Conservation (phyloP, 1,140 invertebrate species). For the Dendroctonus ponderosae region DNA sequence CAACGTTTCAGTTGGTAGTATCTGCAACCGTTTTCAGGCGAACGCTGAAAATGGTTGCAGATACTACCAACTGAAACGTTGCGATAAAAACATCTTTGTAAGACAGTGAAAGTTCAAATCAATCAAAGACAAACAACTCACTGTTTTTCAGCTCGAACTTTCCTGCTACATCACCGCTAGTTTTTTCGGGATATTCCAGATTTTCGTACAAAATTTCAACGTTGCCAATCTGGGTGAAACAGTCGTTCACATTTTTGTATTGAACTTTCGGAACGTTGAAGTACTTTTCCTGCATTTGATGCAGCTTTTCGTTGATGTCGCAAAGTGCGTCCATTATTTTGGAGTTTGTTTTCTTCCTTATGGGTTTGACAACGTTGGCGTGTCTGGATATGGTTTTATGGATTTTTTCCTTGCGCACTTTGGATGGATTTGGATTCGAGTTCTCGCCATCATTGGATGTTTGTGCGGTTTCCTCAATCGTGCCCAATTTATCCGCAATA, state of each 20-base stretch:
- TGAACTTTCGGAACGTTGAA: slow-evolving; percentile 30
- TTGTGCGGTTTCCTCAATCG: slow-evolving; percentile 2
- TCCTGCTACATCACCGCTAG: background rate
- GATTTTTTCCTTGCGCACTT: slow-evolving; percentile 2
- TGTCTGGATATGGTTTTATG: slow-evolving; percentile 3
- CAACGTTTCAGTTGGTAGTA: too few species aligned
- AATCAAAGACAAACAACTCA: too few species aligned
- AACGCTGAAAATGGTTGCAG: too few species aligned
- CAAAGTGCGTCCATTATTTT: slow-evolving; percentile 13
- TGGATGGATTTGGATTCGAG: slow-evolving; percentile 3
- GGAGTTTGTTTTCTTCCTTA: slow-evolving; percentile 1
- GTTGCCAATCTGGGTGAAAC: slow-evolving; percentile 27
- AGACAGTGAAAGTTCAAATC: too few species aligned
- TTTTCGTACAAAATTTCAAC: slow-evolving; percentile 34
- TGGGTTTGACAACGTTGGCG: background rate
- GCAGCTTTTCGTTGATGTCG: slow-evolving; percentile 21
- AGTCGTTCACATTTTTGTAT: slow-evolving; percentile 36
- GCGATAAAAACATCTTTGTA: too few species aligned
- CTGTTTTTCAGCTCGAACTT: background rate
- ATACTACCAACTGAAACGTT: too few species aligned
- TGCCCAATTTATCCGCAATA: slow-evolving; percentile 6
- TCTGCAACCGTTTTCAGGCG: too few species aligned
- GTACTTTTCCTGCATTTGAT: slow-evolving; percentile 36
- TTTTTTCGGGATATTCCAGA: slow-evolving; percentile 21
- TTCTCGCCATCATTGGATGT: background rate